Evolutionary conservation across 2,888 invertebrate species (phyloP).

Genomic region (Eilema griseolum): DNA sequence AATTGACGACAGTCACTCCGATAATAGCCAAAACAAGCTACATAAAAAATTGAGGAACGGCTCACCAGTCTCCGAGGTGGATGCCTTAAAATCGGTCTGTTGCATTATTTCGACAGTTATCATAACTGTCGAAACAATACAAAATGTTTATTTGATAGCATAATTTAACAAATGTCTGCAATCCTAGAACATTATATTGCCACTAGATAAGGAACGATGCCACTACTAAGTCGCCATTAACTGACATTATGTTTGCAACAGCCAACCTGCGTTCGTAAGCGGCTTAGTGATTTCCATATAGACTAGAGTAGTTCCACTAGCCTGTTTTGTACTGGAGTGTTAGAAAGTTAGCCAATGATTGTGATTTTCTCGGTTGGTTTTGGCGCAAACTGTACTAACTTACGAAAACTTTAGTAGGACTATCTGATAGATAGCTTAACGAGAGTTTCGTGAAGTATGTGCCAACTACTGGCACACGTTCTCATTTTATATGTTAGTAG

Average conservation of each 20-base stretch:
- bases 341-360: conserved; percentile 23
- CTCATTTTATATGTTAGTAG: conserved; percentile 20
- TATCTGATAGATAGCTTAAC: conserved; percentile 29
- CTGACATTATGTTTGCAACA: conserved; percentile 16
- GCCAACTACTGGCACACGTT: conserved; percentile 21
- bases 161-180: neutral
- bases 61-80: neutral
- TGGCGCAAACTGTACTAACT: conserved; percentile 19
- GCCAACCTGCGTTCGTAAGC: conserved; percentile 15
- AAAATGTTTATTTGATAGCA: neutral
- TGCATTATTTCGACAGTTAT: no score
- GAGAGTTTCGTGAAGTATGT: conserved; percentile 23
- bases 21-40: neutral
- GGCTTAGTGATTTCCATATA: conserved; percentile 23
- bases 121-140: no score
- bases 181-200: neutral
- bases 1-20: neutral
- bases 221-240: conserved; percentile 17
- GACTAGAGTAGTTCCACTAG: conserved; percentile 10
- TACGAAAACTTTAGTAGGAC: conserved; percentile 20
- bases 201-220: neutral
- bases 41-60: neutral
- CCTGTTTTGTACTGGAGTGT: conserved; percentile 5
- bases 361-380: conserved; percentile 18
- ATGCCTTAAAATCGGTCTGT: neutral